Evolutionary conservation across 1,140 invertebrate species (phyloP), one percentile per base, ranked within the genome.

Genomic region (Andricus grossulariae): DNA sequence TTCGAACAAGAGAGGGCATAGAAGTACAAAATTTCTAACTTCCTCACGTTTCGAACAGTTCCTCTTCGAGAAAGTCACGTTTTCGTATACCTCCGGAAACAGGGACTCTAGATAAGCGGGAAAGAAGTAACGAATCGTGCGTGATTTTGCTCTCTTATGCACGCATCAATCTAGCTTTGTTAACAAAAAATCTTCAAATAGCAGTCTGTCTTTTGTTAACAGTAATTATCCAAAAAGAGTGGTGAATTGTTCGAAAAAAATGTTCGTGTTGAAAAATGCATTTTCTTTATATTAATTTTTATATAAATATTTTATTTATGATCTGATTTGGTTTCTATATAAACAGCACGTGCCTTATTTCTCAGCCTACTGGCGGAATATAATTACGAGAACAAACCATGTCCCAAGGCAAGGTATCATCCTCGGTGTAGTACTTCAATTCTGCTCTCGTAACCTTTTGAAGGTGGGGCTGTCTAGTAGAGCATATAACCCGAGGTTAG

Each of bases 71-170:
- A 25, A 25, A 66, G 55, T 60, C 55, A 60, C 57, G 57, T 66
- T 66, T 66, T 66, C 12, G 25, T 32, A 66, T 32, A 32, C 21
- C 39, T 13, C 13, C 15, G 12, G 39, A 66, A 66, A 66, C 57
- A 32, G 57, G 13, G 21, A 66, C 21, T 66, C 39, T 66, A 66
- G 57, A 66, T 66, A 66, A 66, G 57, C 57, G 57, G 39, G 13
- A 66, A 66, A 66, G 57, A 66, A 66, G 60, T 66, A 66, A 66
- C 32, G 60, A 66, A 66, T 66, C 25, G 60, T 66, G 32, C 60
- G 32, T 45, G 60, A 25, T 66, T 66, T 66, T 66, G 45, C 16
- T 18, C 16, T 66, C 45, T 66, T n/a, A 66, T 66, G 25, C 25
- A 39, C 25, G 45, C 60, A 66, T 66, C 60, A 66, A 66, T 66